Base-by-base conservation (phyloP, 2,797 vertebrate species). In the Onychomys arenicola region DNA sequence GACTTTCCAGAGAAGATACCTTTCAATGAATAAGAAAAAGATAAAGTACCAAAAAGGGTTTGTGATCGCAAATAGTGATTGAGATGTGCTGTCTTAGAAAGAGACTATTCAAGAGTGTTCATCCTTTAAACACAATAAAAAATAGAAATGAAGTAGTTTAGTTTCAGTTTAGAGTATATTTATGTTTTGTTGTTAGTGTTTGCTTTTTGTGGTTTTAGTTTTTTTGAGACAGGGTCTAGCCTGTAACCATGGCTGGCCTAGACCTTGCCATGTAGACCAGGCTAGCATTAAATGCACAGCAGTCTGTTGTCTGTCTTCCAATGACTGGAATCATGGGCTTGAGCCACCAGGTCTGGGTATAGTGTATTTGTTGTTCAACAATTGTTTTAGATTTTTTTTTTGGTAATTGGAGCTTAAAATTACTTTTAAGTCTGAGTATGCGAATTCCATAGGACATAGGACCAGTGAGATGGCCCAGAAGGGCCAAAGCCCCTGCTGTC, bases 111-210 rank as follows among this genome's bases (percentile, higher is more conserved):
- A 77, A 46, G 75, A 49, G 75, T 29, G 27, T 16, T 29, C 46
- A 82, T 96, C 32, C 55, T 91, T 89, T 91, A 82, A 89, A 89
- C 73, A 77, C n/a, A 86, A 34, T 73, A 61, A 65, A 49, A 94
- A 73, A 37, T 89, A 89, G 17, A 93, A 85, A 81, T 91, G 19
- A 83, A 93, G 5, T 77, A 82, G 89, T 91, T 85, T 83, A 95
- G 61, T 34, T 65, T 86, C 55, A 43, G 3, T 77, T 76, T 89
- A 49, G 59, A 84, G 55, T 23, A 65, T 77, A 59, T 77, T 75
- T 96, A 55, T 87, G 16, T 90, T 93, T 81, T 67, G 25, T 73
- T 87, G 34, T 55, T 37, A 37, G 67, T 87, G 7, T 16, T 87
- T 77, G 75, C 43, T 29, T 77, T 75, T 77, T 77, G 75, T 32